Percentiles rank a stretch among this genome's conserved stretches.
Evolutionary conservation across 2,888 invertebrate species (phyloP).

Genomic region (Oscheius sp.): DNA sequence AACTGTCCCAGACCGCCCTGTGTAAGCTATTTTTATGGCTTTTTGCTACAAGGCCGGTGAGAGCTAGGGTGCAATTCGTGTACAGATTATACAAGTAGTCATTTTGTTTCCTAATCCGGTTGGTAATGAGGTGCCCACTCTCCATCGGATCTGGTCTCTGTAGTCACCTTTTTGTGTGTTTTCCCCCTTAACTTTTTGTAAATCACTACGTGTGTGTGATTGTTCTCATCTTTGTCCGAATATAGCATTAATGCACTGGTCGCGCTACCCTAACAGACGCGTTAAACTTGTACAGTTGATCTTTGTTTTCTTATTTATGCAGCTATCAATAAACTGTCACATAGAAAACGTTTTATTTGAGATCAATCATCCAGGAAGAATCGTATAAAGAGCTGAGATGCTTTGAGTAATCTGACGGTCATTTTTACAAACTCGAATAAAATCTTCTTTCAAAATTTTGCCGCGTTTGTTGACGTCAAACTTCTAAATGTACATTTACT

Average conservation of each 20-base stretch:
- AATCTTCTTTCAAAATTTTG: conserved; percentile 58
- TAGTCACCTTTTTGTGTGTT: background rate
- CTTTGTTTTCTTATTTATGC: background rate
- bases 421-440: conserved; percentile 58
- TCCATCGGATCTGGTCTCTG: conserved; percentile 9
- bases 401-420: conserved; percentile 57
- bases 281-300: conserved; percentile 10
- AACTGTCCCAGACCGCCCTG: background rate
- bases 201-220: conserved; percentile 14
- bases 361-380: conserved; percentile 45
- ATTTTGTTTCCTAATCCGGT: conserved; percentile 5
- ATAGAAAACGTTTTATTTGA: background rate
- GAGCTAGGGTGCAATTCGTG: conserved; percentile 27
- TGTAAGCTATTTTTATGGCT: background rate
- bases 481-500: conserved; percentile 48
- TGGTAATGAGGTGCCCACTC: background rate
- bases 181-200: conserved; percentile 4
- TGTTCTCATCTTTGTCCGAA: conserved; percentile 16
- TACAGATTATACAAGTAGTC: conserved; percentile 27
- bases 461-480: conserved; percentile 59
- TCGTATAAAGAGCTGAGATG: conserved; percentile 58
- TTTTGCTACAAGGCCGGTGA: conserved; percentile 28
- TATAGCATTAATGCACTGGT: conserved; percentile 20
- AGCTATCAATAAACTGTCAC: background rate
- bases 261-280: background rate